Evolutionary conservation across 2,888 invertebrate genomes (phyloP).

Genomic region (Aphidoletes aphidimyza): DNA sequence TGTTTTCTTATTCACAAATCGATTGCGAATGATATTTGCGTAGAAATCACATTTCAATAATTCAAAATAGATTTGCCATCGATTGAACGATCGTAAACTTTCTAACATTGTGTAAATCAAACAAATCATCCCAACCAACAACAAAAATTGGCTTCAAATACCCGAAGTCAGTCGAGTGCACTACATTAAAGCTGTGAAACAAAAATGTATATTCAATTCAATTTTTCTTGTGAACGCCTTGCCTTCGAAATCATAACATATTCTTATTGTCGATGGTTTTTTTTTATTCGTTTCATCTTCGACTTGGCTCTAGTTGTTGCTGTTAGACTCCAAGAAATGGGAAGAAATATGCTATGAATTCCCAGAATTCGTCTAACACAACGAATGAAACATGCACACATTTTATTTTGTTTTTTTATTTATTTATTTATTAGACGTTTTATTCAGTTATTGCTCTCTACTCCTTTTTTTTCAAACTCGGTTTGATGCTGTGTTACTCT

Average conservation of each 20-base stretch:
- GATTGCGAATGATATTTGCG: neutral
- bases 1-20: slow-evolving; percentile 62
- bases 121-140: slow-evolving; percentile 2
- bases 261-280: slow-evolving; percentile 13
- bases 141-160: neutral
- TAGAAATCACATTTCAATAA: slow-evolving; percentile 28
- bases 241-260: slow-evolving; percentile 45
- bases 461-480: neutral
- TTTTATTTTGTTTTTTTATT: slow-evolving; percentile 52
- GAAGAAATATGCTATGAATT: neutral
- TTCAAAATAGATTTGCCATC: slow-evolving; percentile 11
- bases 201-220: slow-evolving; percentile 3
- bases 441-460: slow-evolving; percentile 48
- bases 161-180: neutral
- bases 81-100: slow-evolving; percentile 19
- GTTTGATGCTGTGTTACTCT: neutral
- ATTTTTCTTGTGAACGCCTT: neutral
- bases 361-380: neutral
- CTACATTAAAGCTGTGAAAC: neutral
- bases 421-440: slow-evolving; percentile 51
- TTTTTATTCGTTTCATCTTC: neutral
- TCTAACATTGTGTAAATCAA: neutral
- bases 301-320: neutral
- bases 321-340: too few species aligned
- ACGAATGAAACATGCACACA: neutral